Base-by-base conservation (phyloP, 2,797 vertebrate genomes). In the Dendrocincla fuliginosa region DNA sequence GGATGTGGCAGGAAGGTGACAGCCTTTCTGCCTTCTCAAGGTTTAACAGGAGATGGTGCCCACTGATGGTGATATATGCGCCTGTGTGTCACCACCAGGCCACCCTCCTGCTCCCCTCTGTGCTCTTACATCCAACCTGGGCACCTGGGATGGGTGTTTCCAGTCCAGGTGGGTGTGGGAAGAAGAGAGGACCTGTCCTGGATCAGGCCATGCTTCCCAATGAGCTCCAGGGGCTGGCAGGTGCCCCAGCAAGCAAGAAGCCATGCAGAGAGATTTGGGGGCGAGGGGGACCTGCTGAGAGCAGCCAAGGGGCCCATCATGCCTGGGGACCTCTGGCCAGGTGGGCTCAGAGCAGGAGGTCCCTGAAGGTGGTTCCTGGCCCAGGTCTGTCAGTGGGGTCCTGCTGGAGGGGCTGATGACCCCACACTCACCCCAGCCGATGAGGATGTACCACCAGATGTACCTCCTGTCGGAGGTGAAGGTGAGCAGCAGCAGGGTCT, bases 401-500 rank as follows among this genome's bases (percentile, higher is more conserved):
- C 49, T 15, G 7, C 28, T 27, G 37, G 61, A 79, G 56, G 17
- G 17, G 11, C 2, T 33, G 57, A 6, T 47, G 42, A 3, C 14
- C 10, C 35, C 1, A 0, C 28, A 97, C 98, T 98, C 92, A 99
- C 99, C 99, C 99, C 99, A 99, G 85, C 99, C 98, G 13, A 98
- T 97, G 92, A 99, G 94, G 94, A 98, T 97, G 97, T 99, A 99
- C 98, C 98, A 98, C 98, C 98, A 99, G 98, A 98, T 98, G 97
- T 99, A 99, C 95, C 98, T 98, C 97, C 97, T 98, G 97, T 99
- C 98, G 0, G 98, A 99, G 93, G 98, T 98, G 24, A 99, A 99
- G 91, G 98, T 98, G 75, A 99, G 97, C 19, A 98, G 98, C 89
- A 99, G 97, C 75, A 99, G 97, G 2, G 98, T 99, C 97, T 99